Base-by-base conservation (phyloP, 2,888 invertebrate genomes). In the Allacma fusca region DNA sequence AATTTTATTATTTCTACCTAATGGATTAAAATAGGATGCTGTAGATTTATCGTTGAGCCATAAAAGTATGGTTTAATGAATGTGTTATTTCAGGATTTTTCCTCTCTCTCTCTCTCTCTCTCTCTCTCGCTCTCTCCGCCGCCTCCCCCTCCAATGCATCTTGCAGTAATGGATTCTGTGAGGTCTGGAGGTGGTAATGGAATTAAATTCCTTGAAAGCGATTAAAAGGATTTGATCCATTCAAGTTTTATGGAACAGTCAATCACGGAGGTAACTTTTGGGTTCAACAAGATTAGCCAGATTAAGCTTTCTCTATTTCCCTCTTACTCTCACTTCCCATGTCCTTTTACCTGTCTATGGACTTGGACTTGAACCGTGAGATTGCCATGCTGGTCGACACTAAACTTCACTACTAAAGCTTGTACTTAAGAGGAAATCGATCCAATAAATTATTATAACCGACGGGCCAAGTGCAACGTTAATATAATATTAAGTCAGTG, bases 201-300 rank as follows among this genome's bases (percentile, higher is more conserved):
- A 70, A 70, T 70, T 43, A 70, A 70, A 43, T 70, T 70, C 44
- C 16, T 70, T 12, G 13, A 24, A 24, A 70, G 69, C 43, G 69
- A 70, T 70, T 70, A 24, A 24, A 70, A 70, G 26, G n/a, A 24
- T 44, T 70, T 40, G 29, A 65, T 28, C 28, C 65, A 65, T 65
- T 28, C 40, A 43, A 70, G 43, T 70, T 70, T 70, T 70, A 70
- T 70, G 69, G 43, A 70, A 29, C 68, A 29, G 69, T 43, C 44
- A 21, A 44, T 50, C 50, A 50, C 50, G 19, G 50, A 50, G 34
- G 50, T 50, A 50, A 44, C 69, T 70, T 44, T 65, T 26, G 21
- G 62, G 19, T 65, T 24, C 65, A 26, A 26, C 65, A 26, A 65
- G 65, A 65, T 29, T 24, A 29, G 65, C 65, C 29, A 26, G 65